Evolutionary conservation across 2,113 vertebrate species (phyloP).

Genomic region (Otis tarda): DNA sequence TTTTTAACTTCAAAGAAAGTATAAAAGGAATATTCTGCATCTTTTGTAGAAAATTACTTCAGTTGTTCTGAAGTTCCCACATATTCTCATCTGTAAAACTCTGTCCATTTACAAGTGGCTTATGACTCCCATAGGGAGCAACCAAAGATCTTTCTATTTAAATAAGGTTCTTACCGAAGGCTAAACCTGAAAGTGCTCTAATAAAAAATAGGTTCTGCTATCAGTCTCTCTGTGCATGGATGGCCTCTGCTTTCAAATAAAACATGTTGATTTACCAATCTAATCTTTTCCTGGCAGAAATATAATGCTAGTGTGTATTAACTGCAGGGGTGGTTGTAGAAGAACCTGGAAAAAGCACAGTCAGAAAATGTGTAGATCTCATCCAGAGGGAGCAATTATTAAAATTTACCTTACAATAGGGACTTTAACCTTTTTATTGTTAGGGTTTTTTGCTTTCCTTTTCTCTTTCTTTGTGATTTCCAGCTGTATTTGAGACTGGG

Average conservation of each 20-base stretch:
- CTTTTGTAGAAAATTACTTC: neutral
- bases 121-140: slow-evolving; percentile 23
- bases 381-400: slow-evolving; percentile 25
- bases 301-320: slow-evolving; percentile 10
- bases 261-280: slow-evolving; percentile 47
- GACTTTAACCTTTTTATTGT: neutral
- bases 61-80: neutral
- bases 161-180: slow-evolving; percentile 62
- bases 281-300: slow-evolving; percentile 29
- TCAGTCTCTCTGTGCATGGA: neutral
- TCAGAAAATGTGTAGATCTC: neutral
- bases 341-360: neutral
- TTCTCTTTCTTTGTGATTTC: neutral
- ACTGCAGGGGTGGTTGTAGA: neutral
- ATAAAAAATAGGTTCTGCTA: slow-evolving; percentile 60
- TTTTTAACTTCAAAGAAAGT: slow-evolving; percentile 48
- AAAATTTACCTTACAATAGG: slow-evolving; percentile 34
- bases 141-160: slow-evolving; percentile 62
- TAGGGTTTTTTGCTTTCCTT: accelerated
- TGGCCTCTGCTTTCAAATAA: slow-evolving; percentile 44
- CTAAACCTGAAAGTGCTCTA: slow-evolving; percentile 61
- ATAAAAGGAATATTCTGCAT: slow-evolving; percentile 23
- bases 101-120: neutral
- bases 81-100: slow-evolving; percentile 59
- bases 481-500: neutral